A percentile compares a stretch with the other conserved stretches of the same genome.
phyloP scores from a whole-genome alignment of 2,113 vertebrate species.

The Tauraco erythrolophus region DNA sequence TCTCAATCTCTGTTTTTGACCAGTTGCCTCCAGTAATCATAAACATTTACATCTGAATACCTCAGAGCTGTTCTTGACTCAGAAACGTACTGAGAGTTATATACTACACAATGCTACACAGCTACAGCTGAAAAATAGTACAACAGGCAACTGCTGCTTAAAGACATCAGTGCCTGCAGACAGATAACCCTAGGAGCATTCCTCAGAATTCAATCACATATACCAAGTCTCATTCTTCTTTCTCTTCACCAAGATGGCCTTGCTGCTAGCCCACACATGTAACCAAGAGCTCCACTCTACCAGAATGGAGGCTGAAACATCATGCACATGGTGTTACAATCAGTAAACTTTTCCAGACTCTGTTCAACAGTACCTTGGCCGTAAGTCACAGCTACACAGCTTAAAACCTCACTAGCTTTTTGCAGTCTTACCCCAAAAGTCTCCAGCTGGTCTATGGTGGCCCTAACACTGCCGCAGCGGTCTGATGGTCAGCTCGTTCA shows the following conservation, averaged over 20 bases:
- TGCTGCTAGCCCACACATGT: accelerated
- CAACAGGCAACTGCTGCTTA: not conserved
- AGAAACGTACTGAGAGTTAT: not conserved
- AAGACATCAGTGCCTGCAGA: not conserved
- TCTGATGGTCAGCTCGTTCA: not conserved
- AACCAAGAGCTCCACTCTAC: not conserved
- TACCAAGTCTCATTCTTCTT: not conserved
- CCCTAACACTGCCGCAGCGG: not conserved
- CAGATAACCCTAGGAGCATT: not conserved
- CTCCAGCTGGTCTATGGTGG: not conserved
- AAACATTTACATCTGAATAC: not conserved
- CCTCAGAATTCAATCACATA: not conserved
- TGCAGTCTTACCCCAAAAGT: not conserved
- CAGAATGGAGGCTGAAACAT: not conserved
- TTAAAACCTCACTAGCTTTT: not conserved
- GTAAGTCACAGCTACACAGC: not conserved
- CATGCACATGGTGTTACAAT: not conserved
- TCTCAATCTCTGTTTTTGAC: not conserved
- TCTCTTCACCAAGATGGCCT: not conserved
- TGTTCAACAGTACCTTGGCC: not conserved
- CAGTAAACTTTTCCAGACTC: not conserved
- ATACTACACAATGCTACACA: not conserved
- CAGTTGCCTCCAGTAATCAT: not conserved
- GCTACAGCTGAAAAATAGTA: not conserved
- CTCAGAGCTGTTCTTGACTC: not conserved